Percentiles rank a stretch among this genome's conserved stretches.
These are phyloP conservation scores for Morus bassanus DNA, from an alignment of 2,797 vertebrate genomes.

Conservation along the genomic window DNA sequence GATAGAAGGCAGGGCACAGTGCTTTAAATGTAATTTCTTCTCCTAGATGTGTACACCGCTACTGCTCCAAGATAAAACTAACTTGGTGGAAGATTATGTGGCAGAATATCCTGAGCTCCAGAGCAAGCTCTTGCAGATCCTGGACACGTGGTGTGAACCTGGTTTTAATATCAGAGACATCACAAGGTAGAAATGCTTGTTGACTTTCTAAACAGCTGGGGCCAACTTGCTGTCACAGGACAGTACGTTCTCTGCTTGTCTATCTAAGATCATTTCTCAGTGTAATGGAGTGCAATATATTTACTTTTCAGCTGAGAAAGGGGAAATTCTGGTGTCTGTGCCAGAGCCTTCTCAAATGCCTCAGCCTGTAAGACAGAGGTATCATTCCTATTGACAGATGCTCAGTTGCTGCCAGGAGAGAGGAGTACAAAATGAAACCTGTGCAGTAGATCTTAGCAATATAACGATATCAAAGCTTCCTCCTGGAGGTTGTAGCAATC, in stretches of 20 bases:
- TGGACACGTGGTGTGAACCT: constrained; percentile 71
- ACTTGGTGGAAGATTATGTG: constrained; percentile 58
- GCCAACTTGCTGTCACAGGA: background rate
- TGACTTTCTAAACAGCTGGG: background rate
- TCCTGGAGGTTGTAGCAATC: background rate
- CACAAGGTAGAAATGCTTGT: constrained; percentile 35
- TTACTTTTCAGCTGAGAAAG: background rate
- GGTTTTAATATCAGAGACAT: constrained; percentile 48
- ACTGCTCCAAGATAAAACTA: constrained; percentile 62
- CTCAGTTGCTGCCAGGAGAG: background rate
- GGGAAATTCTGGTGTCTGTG: background rate
- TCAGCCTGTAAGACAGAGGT: background rate
- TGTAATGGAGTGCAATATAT: background rate
- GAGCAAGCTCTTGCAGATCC: constrained; percentile 51
- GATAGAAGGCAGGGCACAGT: background rate
- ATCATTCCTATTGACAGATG: background rate
- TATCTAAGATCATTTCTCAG: background rate
- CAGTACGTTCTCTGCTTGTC: background rate
- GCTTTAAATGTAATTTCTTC: background rate
- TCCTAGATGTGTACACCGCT: constrained; percentile 62
- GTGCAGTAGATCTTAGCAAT: background rate
- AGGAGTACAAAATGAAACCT: background rate
- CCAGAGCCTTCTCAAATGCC: background rate
- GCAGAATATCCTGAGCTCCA: constrained; percentile 55
- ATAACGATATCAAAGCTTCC: background rate